A percentile compares a stretch with the other conserved stretches of the same genome.
Evolutionary conservation across 2,888 invertebrate genomes (phyloP).

Genomic region (Drosophila paracracens): DNA sequence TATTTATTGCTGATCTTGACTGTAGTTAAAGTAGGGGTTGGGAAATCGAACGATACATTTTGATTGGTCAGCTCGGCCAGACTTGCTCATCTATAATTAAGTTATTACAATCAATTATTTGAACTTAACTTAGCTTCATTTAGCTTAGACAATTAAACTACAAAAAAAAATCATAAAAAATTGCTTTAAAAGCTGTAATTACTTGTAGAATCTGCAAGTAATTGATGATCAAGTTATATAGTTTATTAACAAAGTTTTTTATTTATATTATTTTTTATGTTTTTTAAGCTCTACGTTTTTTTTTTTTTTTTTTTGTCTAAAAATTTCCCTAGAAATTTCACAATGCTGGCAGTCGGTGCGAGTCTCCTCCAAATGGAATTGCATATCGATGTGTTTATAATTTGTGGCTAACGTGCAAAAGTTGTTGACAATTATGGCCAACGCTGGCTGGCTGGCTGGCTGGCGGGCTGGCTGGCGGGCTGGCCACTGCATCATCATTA

Average conservation of each 20-base stretch:
- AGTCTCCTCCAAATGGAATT: constrained; percentile 37
- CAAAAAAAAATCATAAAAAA: neutral
- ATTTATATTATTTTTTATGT: too few relatives aligned
- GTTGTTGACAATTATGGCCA: constrained; percentile 75
- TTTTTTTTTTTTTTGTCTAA: neutral
- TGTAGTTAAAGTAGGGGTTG: constrained; percentile 9
- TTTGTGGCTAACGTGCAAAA: constrained; percentile 74
- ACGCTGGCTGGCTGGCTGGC: constrained; percentile 49
- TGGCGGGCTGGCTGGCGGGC: constrained; percentile 30
- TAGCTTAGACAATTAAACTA: neutral
- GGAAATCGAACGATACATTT: constrained; percentile 26
- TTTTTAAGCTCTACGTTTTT: too few relatives aligned
- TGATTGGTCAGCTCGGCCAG: constrained; percentile 18
- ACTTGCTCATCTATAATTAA: constrained; percentile 40
- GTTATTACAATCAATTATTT: constrained; percentile 6
- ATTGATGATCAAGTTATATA: neutral
- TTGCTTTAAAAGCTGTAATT: neutral
- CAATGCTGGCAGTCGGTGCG: neutral
- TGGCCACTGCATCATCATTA: constrained; percentile 70
- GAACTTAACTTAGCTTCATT: constrained; percentile 1
- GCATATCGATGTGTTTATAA: constrained; percentile 68
- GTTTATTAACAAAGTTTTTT: neutral
- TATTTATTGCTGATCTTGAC: constrained; percentile 41
- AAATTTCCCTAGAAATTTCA: constrained; percentile 22
- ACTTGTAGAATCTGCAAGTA: neutral